Percentiles rank a stretch among this genome's conserved stretches.
phyloP scores from a whole-genome alignment of 2,113 vertebrate genomes.

The rabbit (Oryctolagus cuniculus) region DNA sequence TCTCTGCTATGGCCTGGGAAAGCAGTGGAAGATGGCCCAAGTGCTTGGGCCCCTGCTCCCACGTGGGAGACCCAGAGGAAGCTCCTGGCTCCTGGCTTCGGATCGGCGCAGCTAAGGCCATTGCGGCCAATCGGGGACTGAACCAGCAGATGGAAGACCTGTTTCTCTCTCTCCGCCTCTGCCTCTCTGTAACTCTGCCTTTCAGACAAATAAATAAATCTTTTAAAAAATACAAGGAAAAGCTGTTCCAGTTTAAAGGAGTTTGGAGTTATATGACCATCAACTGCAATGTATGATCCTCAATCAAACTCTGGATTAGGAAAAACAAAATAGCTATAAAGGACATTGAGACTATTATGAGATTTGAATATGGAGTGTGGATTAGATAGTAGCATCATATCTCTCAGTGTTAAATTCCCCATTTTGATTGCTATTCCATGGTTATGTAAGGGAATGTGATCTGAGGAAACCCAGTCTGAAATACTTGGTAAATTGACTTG shows the following conservation, averaged over 20 bases:
- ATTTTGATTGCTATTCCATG: background rate
- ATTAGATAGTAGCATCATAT: background rate
- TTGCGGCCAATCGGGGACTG: too few species aligned
- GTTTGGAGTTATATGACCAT: background rate
- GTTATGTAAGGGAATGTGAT: slow-evolving; percentile 6
- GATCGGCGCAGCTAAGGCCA: too few species aligned
- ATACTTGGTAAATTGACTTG: slow-evolving; percentile 16
- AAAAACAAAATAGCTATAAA: slow-evolving; percentile 36
- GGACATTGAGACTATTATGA: background rate
- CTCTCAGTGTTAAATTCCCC: background rate
- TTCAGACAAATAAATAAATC: too few species aligned
- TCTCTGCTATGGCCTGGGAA: too few species aligned
- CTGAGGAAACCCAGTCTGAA: slow-evolving; percentile 17
- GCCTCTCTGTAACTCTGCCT: too few species aligned
- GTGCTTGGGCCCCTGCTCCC: too few species aligned
- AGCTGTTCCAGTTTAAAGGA: background rate
- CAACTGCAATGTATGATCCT: background rate
- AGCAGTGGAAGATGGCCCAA: too few species aligned
- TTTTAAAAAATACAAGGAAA: background rate
- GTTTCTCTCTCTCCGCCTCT: too few species aligned
- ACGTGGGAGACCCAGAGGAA: too few species aligned
- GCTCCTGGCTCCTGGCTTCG: too few species aligned
- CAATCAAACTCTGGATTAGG: background rate
- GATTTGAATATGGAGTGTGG: background rate
- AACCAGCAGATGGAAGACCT: too few species aligned